Conservation (phyloP, 2,113 vertebrate genomes). For the Argyrosomus japonicus region DNA sequence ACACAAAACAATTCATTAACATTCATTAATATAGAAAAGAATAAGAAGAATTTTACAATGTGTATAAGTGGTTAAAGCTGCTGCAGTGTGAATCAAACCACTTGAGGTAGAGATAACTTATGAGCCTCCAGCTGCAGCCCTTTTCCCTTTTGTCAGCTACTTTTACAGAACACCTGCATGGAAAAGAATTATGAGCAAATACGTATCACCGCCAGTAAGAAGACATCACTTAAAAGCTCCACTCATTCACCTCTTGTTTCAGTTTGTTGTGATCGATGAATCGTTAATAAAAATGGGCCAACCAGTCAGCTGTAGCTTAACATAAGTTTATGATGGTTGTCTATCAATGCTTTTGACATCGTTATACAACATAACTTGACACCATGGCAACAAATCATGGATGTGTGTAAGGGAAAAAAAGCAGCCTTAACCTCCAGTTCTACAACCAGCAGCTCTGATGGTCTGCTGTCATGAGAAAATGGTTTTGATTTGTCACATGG, state of each 20-base stretch:
- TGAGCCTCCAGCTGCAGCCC: constrained; percentile 35
- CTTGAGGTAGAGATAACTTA: constrained; percentile 23
- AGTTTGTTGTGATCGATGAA: constrained; percentile 3
- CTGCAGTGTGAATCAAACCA: constrained; percentile 13
- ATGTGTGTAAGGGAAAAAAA: neutral
- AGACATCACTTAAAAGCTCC: constrained; percentile 1
- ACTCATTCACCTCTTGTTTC: neutral
- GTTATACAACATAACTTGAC: constrained; percentile 5
- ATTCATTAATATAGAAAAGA: neutral
- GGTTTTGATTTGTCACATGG: constrained; percentile 3
- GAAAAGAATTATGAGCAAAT: constrained; percentile 28
- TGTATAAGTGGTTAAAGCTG: constrained; percentile 6
- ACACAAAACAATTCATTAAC: neutral
- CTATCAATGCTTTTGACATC: neutral
- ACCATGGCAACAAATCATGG: neutral
- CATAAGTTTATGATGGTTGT: neutral
- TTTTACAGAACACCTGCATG: constrained; percentile 39
- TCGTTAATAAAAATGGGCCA: constrained; percentile 16
- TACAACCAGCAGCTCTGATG: neutral
- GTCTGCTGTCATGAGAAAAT: constrained; percentile 13
- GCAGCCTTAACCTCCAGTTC: neutral
- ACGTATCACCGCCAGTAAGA: constrained; percentile 8
- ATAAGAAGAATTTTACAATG: neutral
- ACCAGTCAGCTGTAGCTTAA: neutral
- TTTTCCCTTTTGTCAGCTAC: constrained; percentile 39